Evolutionary conservation across 2,113 vertebrate genomes (phyloP).

Genomic region (Proteles cristata): DNA sequence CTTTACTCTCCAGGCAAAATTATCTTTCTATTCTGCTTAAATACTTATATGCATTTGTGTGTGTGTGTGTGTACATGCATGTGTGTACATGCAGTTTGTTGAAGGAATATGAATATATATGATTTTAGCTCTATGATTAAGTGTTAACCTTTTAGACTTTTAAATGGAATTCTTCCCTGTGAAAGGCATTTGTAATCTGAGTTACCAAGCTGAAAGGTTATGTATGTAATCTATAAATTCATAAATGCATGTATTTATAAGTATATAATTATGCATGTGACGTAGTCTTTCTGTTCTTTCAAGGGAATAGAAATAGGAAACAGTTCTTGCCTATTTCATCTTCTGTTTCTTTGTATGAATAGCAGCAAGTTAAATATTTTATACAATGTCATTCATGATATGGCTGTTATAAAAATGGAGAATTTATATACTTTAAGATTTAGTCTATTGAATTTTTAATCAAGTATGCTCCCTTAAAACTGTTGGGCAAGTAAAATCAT

Average conservation of each 20-base stretch:
- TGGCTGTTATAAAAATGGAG: not conserved
- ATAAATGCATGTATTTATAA: not conserved
- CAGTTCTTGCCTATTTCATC: not conserved
- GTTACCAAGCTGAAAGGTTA: not conserved
- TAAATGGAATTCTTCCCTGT: not conserved
- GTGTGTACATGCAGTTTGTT: not conserved
- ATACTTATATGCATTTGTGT: not conserved
- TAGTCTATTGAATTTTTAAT: not conserved
- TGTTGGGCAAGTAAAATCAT: not conserved
- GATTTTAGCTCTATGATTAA: not conserved
- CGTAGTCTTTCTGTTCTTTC: not conserved
- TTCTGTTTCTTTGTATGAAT: not conserved
- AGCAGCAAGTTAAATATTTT: not conserved
- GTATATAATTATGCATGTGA: not conserved
- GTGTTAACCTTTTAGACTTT: not conserved
- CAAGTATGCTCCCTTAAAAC: not conserved
- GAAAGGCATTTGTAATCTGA: not conserved
- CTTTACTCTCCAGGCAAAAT: not conserved
- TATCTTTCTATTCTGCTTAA: not conserved
- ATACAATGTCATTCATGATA: not conserved
- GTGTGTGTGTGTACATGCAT: not conserved
- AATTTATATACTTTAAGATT: not conserved
- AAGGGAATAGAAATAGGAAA: not conserved
- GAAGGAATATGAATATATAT: not conserved
- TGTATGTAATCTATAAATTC: not conserved